A percentile compares a stretch with the other conserved stretches of the same genome.
Conservation (phyloP, 2,797 vertebrate species). For the Propithecus deckenii region DNA sequence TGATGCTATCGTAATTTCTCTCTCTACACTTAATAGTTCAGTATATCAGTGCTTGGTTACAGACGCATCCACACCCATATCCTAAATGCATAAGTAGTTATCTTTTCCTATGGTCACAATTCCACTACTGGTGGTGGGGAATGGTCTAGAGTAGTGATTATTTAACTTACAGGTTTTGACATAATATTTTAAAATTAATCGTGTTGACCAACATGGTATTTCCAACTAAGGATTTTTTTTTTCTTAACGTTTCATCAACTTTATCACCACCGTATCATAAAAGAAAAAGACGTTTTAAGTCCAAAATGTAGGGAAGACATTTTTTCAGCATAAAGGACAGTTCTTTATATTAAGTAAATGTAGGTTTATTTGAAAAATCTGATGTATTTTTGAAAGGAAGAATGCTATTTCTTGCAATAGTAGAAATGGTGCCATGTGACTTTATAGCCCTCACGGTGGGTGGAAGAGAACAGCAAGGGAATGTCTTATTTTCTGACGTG, state of each 20-base stretch:
- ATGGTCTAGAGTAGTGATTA: not conserved
- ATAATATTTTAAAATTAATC: not conserved
- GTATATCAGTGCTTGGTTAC: not conserved
- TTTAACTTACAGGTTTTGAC: not conserved
- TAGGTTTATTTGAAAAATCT: not conserved
- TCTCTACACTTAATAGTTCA: not conserved
- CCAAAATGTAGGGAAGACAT: not conserved
- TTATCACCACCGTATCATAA: not conserved
- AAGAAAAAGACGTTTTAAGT: not conserved
- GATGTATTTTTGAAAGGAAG: not conserved
- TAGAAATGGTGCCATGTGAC: not conserved
- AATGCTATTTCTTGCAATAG: not conserved
- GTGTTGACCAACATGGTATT: not conserved
- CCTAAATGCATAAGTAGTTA: not conserved
- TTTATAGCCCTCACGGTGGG: not conserved
- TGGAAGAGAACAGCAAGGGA: accelerated
- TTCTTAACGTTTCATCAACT: not conserved
- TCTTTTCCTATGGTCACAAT: not conserved
- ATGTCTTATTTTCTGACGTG: not conserved
- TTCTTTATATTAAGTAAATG: not conserved
- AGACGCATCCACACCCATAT: not conserved
- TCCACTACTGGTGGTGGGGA: not conserved
- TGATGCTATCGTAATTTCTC: not conserved
- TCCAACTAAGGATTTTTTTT: not conserved
- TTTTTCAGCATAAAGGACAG: not conserved